Evolutionary conservation across 2,113 vertebrate species (phyloP), one percentile per base, ranked within the genome.

Genomic region (Dryoscopus gambensis): DNA sequence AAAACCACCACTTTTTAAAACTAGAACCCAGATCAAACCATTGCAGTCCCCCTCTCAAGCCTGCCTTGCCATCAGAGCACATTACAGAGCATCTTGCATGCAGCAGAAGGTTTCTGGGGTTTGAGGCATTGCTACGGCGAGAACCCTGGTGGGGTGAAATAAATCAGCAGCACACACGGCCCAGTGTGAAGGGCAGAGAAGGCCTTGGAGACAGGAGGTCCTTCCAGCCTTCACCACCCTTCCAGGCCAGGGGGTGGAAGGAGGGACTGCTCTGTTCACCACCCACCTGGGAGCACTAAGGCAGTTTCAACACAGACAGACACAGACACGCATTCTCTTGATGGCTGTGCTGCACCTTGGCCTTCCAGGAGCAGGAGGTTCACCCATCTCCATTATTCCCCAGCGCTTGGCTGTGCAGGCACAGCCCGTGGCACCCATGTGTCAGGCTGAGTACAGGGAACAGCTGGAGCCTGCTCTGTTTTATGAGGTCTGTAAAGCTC

Each of bases 1-100:
- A 28, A 10, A 0, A n/a, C n/a, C 15, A 37, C 7, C 22, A 15
- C 10, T 9, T 42, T 79, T 68, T 46, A 0, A 1, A 64, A 53
- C 55, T 12, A 57, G 78, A 83, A 25, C 42, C 23, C 4, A 25
- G 77, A 53, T 12, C 42, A 57, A 87, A 56, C 15, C 21, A 33
- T 6, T 2, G 2, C 55, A 65, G 22, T 8, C 2, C 3, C 25
- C n/a, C 37, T 52, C 44, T 73, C 40, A 69, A 57, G 18, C 22
- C 14, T n/a, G 44, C 70, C 53, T n/a, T 62, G 28, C 30, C 19
- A 28, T 28, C 22, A 35, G 47, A 39, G 47, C 3, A 2, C 49
- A 8, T 10, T 22, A 50, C 81, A 44, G 49, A 39, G 24, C 21
- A 21, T 15, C 35, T 25, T 31, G 40, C 35, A 40, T 0, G 15